These are phyloP conservation scores for Halisarca cf. caerulea DNA, from an alignment of 37 sponge, comb jelly and placozoan genomes.

Conservation along the genomic window DNA sequence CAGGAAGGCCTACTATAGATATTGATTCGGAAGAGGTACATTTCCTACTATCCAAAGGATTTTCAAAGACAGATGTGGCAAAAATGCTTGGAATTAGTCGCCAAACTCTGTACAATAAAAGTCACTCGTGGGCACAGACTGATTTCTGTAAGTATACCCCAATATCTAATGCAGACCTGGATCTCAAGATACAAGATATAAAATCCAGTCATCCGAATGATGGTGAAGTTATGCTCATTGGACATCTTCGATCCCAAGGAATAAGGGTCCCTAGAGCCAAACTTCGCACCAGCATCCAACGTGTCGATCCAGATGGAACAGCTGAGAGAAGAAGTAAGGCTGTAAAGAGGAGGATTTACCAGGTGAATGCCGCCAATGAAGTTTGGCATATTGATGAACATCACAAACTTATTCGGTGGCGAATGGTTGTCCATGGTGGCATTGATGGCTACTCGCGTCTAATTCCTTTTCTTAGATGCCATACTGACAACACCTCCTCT, in stretches of 20 bases:
- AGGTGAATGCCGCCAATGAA: not conserved
- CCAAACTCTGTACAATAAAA: not conserved
- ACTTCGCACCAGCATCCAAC: constrained; percentile 20
- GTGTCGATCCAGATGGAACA: constrained; percentile 15
- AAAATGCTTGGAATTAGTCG: constrained; percentile 8
- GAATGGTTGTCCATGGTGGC: constrained; percentile 1
- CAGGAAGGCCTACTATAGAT: not conserved
- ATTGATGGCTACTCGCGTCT: constrained; percentile 18
- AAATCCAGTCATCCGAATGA: constrained; percentile 38
- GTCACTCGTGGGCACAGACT: not conserved
- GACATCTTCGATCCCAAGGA: constrained; percentile 7
- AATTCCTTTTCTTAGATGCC: not conserved
- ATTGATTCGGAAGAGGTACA: not conserved
- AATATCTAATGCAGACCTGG: not conserved
- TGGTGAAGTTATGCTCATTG: constrained; percentile 27
- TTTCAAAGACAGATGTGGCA: not conserved
- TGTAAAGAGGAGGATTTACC: constrained; percentile 16
- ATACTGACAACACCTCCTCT: not conserved
- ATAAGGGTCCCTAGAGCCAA: constrained; percentile 3
- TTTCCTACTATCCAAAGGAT: constrained; percentile 1
- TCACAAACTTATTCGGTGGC: constrained; percentile 2
- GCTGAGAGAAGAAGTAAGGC: not conserved
- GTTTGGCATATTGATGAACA: constrained; percentile 31
- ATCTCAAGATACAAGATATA: not conserved
- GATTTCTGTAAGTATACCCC: not conserved